Conservation (phyloP, 1,140 invertebrate species). For the Drosophila nasuta region DNA sequence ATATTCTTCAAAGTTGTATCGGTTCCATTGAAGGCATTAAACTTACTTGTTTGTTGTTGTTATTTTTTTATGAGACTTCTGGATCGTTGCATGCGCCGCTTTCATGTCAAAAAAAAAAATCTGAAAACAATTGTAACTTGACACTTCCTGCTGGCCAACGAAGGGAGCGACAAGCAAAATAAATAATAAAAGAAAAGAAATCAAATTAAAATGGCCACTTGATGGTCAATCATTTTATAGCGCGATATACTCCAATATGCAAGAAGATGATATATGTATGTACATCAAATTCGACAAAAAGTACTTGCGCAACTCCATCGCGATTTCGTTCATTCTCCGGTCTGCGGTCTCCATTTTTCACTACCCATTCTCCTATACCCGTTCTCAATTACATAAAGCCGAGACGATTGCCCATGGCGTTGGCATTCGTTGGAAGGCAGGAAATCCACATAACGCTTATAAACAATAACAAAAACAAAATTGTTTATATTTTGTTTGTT, state of each 20-base stretch:
- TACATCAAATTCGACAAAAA: constrained; percentile 53
- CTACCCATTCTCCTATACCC: background rate
- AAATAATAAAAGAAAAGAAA: constrained; percentile 50
- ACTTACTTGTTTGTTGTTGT: constrained; percentile 28
- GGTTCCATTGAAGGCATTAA: constrained; percentile 7
- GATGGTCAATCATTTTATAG: constrained; percentile 42
- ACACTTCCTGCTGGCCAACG: constrained; percentile 68
- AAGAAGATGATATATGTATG: background rate
- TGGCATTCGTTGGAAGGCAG: constrained; percentile 62
- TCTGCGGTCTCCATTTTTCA: constrained; percentile 41
- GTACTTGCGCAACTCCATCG: constrained; percentile 61
- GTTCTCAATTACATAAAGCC: constrained; percentile 64
- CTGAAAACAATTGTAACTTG: constrained; percentile 49
- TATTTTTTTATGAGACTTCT: constrained; percentile 8
- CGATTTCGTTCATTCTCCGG: constrained; percentile 9
- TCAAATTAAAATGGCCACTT: constrained; percentile 69
- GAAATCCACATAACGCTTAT: constrained; percentile 49
- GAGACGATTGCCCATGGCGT: constrained; percentile 18
- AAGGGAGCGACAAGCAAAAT: constrained; percentile 37
- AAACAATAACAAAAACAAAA: constrained; percentile 10
- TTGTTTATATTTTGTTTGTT: background rate
- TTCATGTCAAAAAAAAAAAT: constrained; percentile 39
- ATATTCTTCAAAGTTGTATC: constrained; percentile 6
- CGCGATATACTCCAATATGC: constrained; percentile 13
- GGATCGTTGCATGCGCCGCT: constrained; percentile 50